Percentiles rank a stretch among this genome's conserved stretches.
Evolutionary conservation across 2,888 invertebrate genomes (phyloP).

Genomic region (Synanthedon vespiformis): DNA sequence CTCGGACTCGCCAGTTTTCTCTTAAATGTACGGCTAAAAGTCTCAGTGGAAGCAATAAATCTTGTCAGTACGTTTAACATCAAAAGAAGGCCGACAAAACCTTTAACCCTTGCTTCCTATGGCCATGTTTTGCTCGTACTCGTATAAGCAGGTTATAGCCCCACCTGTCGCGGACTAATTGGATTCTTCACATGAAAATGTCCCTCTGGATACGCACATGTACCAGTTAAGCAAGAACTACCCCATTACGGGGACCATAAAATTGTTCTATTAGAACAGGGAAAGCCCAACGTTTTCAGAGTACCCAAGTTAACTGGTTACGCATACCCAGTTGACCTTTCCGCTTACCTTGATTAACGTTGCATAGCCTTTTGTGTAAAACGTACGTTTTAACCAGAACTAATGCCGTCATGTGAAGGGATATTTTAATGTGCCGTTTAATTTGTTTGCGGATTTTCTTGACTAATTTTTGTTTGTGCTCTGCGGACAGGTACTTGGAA

Average conservation of each 20-base stretch:
- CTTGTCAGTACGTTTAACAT: slow-evolving; percentile 9
- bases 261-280: slow-evolving; percentile 7
- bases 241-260: slow-evolving; percentile 9
- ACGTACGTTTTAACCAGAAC: slow-evolving; percentile 33
- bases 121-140: slow-evolving; percentile 30
- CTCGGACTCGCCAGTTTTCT: background rate
- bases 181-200: slow-evolving; percentile 54
- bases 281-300: slow-evolving; percentile 11
- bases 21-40: background rate
- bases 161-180: slow-evolving; percentile 52
- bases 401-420: slow-evolving; percentile 18
- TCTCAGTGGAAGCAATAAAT: slow-evolving; percentile 2
- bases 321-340: slow-evolving; percentile 26
- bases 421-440: background rate
- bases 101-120: slow-evolving; percentile 17
- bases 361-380: slow-evolving; percentile 29
- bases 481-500: too few species aligned
- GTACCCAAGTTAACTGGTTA: slow-evolving; percentile 23
- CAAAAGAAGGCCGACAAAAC: slow-evolving; percentile 15
- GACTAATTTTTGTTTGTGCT: too few species aligned
- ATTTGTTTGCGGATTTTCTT: background rate
- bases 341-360: slow-evolving; percentile 45
- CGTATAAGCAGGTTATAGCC: slow-evolving; percentile 22
- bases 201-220: slow-evolving; percentile 24
- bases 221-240: slow-evolving; percentile 25